A percentile compares a stretch with the other conserved stretches of the same genome.
Conservation (phyloP, 2,888 invertebrate species). For the Amorpha juglandis region DNA sequence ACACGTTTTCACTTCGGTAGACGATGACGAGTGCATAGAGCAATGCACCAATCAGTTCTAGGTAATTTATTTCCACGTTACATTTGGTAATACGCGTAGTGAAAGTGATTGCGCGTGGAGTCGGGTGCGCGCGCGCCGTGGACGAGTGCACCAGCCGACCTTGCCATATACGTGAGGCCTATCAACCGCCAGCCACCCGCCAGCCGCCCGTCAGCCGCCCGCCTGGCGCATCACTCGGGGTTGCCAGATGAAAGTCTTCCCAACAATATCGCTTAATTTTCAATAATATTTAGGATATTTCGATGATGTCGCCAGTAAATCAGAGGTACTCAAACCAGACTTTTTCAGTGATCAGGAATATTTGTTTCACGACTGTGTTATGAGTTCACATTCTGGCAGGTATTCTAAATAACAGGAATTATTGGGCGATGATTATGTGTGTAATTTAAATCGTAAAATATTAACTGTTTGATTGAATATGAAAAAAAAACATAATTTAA, state of each 20-base stretch:
- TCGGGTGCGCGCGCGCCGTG: slow-evolving; percentile 60
- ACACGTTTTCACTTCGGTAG: no score
- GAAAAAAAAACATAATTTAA: no score
- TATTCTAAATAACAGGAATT: neutral
- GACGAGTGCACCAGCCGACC: slow-evolving; percentile 68
- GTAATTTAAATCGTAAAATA: no score
- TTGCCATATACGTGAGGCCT: slow-evolving; percentile 70
- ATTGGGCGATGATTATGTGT: neutral
- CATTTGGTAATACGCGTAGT: slow-evolving; percentile 73
- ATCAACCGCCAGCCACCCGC: slow-evolving; percentile 28
- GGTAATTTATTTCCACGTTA: slow-evolving; percentile 47
- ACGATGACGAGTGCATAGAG: neutral
- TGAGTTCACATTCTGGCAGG: neutral
- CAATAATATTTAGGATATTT: neutral
- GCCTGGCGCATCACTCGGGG: slow-evolving; percentile 32
- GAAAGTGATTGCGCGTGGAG: slow-evolving; percentile 82
- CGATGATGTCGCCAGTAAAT: neutral
- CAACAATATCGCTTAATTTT: neutral
- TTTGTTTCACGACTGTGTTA: no score
- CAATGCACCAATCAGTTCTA: slow-evolving; percentile 18
- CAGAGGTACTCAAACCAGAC: no score
- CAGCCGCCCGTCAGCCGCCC: slow-evolving; percentile 36
- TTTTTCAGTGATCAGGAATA: neutral
- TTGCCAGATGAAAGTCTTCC: neutral
- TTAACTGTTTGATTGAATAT: no score